Evolutionary conservation across 2,797 vertebrate genomes (phyloP), one percentile per base, ranked within the genome.

Genomic region (Cottoperca gobio): DNA sequence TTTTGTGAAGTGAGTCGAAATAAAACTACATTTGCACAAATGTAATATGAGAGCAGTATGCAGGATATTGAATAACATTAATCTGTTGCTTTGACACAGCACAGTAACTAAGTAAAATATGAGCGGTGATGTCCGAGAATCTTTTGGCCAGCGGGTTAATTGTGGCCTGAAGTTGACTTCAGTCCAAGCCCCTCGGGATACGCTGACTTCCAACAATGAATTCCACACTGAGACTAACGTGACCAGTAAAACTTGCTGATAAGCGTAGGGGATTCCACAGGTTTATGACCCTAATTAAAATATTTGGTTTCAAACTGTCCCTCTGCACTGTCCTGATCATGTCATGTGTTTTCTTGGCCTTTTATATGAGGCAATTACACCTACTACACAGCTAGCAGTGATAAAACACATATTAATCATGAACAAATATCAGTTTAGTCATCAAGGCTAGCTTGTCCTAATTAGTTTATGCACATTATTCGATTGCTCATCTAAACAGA

Each of bases 181-280:
- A n/a, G 3, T 45, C 42, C 37, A 65, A 69, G 31, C 66, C 72
- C 50, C 76, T 63, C 0, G 16, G 62, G 73, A 82, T 33, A 24
- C 6, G 3, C 8, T 13, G 37, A 80, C 33, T 54, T 81, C 68
- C 65, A 75, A 70, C 83, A 73, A 52, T 69, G 37, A 70, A 86
- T 79, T 85, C 76, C 76, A 45, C 35, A 37, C n/a, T 23, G 21
- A 75, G 40, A 45, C 55, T 57, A 45, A 59, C 67, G 33, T 11
- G 33, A 33, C 31, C 8, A 12, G 3, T 69, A 39, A 69, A 78
- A 64, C 19, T 55, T 45, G 13, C 35, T 12, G 14, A 53, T 21
- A 26, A 24, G 33, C 23, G 23, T 6, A 8, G 37, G 33, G 54
- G 73, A 53, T 46, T 59, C 67, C 2, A 26, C 53, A 48, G 39